Base-by-base conservation (phyloP, 2,888 invertebrate species). In the Apotomis betuletana region DNA sequence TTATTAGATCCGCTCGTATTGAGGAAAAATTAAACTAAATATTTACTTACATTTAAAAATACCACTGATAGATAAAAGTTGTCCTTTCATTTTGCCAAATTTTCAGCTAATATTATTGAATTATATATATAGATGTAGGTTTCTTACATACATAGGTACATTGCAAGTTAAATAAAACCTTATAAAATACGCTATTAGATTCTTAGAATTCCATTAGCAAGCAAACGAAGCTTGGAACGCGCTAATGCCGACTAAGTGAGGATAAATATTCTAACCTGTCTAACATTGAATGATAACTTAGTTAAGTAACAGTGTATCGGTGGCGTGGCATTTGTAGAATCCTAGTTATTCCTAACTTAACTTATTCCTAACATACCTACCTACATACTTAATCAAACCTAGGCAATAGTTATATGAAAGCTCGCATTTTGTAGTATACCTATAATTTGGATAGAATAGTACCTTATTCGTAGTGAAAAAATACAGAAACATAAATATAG, bases 41-140 rank as follows among this genome's bases (percentile, higher is more conserved):
- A 67, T 60, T 67, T 55, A 61, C 46, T 38, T 49, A 70, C 41
- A 57, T 67, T 71, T 71, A 51, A 52, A 61, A 67, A 57, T 67
- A 71, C 46, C 8, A 67, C 36, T n/a, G n/a, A n/a, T n/a, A n/a
- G n/a, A n/a, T n/a, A n/a, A n/a, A n/a, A n/a, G n/a, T n/a, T n/a
- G n/a, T n/a, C n/a, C n/a, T n/a, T n/a, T n/a, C n/a, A n/a, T n/a
- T n/a, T n/a, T n/a, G n/a, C n/a, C n/a, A n/a, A n/a, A n/a, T n/a
- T n/a, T n/a, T n/a, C n/a, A n/a, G n/a, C n/a, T n/a, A n/a, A n/a
- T n/a, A n/a, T n/a, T n/a, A n/a, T n/a, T n/a, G n/a, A n/a, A n/a
- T n/a, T n/a, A n/a, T n/a, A n/a, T 27, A 27, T 27, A 27, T 27
- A 27, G 27, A 27, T 27, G 27, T 27, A 27, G 27, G 27, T 27